Evolutionary conservation across 2,113 vertebrate species (phyloP).

Genomic region (Gallinago undulata): DNA sequence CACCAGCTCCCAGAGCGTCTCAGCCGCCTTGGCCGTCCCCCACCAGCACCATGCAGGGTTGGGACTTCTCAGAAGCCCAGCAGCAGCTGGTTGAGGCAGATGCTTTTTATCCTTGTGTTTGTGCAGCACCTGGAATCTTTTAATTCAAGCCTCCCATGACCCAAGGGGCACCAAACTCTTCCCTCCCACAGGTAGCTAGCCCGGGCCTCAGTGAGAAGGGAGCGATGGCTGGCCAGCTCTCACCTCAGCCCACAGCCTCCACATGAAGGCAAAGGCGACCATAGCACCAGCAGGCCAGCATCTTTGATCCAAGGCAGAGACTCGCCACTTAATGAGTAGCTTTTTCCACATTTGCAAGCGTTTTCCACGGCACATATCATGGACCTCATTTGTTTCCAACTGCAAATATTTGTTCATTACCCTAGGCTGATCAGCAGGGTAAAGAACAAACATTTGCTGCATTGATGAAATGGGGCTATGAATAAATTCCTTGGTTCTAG

Average conservation of each 20-base stretch:
- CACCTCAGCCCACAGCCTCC: background rate
- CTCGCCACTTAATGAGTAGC: background rate
- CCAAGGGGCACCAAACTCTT: rapidly evolving
- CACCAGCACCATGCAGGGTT: background rate
- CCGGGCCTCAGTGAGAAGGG: too few species aligned
- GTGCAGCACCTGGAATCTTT: background rate
- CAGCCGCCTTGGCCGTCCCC: background rate
- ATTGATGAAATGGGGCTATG: background rate
- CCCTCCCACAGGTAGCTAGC: too few species aligned
- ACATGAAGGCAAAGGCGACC: background rate
- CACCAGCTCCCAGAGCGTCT: background rate
- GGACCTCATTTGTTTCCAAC: conserved; percentile 4
- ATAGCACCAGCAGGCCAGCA: rapidly evolving
- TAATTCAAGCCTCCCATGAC: background rate
- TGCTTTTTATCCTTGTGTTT: background rate
- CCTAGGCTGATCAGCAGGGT: background rate
- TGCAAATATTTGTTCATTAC: conserved; percentile 36
- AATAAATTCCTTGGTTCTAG: background rate
- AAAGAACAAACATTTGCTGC: conserved; percentile 38
- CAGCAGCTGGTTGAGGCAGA: background rate
- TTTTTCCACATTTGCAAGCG: background rate
- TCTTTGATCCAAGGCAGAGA: background rate
- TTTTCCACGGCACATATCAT: background rate
- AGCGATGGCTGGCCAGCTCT: rapidly evolving
- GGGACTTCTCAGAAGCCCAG: rapidly evolving